A percentile compares a stretch with the other conserved stretches of the same genome.
Conservation (phyloP, 2,113 vertebrate genomes). For the Narcine bancroftii region DNA sequence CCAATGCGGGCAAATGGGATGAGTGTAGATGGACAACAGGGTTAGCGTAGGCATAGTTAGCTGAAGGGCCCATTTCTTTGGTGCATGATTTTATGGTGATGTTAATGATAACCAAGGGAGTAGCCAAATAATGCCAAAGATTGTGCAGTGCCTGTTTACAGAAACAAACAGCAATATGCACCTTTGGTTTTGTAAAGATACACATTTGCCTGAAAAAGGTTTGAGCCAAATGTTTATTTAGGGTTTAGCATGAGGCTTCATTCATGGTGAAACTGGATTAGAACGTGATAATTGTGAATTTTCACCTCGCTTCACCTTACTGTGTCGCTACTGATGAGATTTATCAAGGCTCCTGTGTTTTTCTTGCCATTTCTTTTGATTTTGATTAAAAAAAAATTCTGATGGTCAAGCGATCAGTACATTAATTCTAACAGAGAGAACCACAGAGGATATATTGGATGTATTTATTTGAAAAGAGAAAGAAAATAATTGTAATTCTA, state of each 20-base stretch:
- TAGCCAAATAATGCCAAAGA: neutral
- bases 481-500: neutral
- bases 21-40: no score
- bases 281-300: neutral
- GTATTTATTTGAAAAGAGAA: neutral
- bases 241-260: neutral
- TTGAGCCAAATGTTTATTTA: neutral
- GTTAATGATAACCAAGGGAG: neutral
- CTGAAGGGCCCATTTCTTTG: no score
- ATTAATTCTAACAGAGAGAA: neutral
- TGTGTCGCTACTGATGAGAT: neutral
- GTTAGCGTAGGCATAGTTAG: no score
- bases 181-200: neutral
- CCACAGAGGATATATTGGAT: neutral
- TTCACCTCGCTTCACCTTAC: neutral
- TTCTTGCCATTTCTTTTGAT: neutral
- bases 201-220: neutral
- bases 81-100: neutral
- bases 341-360: neutral
- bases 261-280: neutral
- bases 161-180: no score
- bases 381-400: no score
- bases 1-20: no score
- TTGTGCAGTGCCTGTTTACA: neutral
- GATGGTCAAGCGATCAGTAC: no score